Base-by-base conservation (phyloP, 2,797 vertebrate genomes). In the Choloepus didactylus region DNA sequence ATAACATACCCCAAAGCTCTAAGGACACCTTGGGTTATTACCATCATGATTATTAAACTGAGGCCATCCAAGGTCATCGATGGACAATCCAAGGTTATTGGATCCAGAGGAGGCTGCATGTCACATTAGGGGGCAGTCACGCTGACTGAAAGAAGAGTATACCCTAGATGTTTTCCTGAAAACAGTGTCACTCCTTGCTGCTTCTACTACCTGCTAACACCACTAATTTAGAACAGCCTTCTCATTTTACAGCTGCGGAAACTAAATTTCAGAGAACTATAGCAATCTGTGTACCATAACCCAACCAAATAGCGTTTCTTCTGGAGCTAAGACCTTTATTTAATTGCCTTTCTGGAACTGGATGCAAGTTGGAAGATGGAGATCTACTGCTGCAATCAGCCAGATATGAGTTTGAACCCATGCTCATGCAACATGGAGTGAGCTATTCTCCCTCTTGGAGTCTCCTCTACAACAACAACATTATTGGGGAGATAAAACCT, bases 81-180 rank as follows among this genome's bases (percentile, higher is more conserved):
- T 4, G 14, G 62, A 38, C 1, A 31, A 0, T 41, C 59, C 23
- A 6, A 2, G 59, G 60, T 7, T 14, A 0, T 3, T 56, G 51
- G 64, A 29, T 41, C 29, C 25, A 35, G 35, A 31, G 23, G 59
- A 69, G 79, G 35, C 9, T 21, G 19, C 1, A 0, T 12, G 35
- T 41, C 31, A 19, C 18, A 41, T 56, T 23, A n/a, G 18, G 31
- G 31, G 19, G 9, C 35, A 54, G n/a, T 75, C 21, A 11, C 3
- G 23, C 5, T 54, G 38, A 25, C 51, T 16, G 14, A 67, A 66
- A n/a, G 59, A 35, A 38, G 35, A 69, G 19, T 69, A 2, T 23
- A 23, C 79, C 16, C 35, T 77, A 1, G 3, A 44, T 72, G 16
- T 35, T 89, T 85, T 75, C 85, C 85, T 64, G 75, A n/a, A 82